Evolutionary conservation across 1,140 invertebrate genomes (phyloP).

Genomic region (Anoplolepis gracilipes): DNA sequence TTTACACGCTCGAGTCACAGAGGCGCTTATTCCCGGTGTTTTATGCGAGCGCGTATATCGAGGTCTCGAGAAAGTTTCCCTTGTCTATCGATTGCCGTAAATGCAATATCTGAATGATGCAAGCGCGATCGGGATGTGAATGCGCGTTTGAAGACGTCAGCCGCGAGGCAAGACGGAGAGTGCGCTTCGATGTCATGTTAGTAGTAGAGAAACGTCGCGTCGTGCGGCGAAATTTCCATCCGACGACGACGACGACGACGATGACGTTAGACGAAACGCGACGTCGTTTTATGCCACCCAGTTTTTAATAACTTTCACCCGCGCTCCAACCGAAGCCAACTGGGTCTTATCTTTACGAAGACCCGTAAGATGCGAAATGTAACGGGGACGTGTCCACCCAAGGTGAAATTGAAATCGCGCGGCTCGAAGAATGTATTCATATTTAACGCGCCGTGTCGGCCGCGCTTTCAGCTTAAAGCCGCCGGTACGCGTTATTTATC

Average conservation of each 20-base stretch:
- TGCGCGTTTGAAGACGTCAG: conserved; percentile 23
- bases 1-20: neutral
- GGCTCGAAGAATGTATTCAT: conserved; percentile 59
- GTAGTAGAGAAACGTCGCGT: neutral
- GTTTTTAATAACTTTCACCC: conserved; percentile 74
- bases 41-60: conserved; percentile 28
- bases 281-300: conserved; percentile 14
- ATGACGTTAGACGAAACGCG: neutral
- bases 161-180: conserved; percentile 3
- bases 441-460: conserved; percentile 39
- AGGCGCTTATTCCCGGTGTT: neutral
- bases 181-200: neutral
- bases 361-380: conserved; percentile 63
- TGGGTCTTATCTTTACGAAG: conserved; percentile 65
- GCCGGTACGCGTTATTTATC: conserved; percentile 38
- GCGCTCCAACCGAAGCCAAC: neutral
- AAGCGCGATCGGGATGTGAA: conserved; percentile 15
- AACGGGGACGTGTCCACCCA: conserved; percentile 61
- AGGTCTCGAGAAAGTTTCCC: conserved; percentile 40
- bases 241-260: conserved; percentile 6
- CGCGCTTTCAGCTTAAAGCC: conserved; percentile 12
- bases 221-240: neutral
- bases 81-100: conserved; percentile 5
- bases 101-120: conserved; percentile 30
- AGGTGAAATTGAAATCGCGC: conserved; percentile 71